A percentile compares a stretch with the other conserved stretches of the same genome.
Evolutionary conservation across 2,113 vertebrate genomes (phyloP).

Genomic region (Malurus cyaneus): DNA sequence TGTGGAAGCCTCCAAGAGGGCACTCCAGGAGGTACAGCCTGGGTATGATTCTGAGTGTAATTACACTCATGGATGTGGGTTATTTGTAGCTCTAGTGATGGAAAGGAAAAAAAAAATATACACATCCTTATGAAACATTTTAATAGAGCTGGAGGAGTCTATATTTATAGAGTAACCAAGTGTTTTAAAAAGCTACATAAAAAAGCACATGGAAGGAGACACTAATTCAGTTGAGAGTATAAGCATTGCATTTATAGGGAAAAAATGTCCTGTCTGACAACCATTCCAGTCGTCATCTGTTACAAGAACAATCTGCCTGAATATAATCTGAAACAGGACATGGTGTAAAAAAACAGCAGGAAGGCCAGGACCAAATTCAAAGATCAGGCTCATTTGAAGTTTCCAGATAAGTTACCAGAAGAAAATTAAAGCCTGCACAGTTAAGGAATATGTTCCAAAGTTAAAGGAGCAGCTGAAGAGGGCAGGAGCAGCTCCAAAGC

Average conservation of each 20-base stretch:
- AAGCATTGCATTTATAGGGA: not conserved
- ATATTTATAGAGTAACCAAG: not conserved
- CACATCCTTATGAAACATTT: not conserved
- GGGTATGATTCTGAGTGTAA: not conserved
- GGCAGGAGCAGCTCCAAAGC: not conserved
- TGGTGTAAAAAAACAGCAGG: not conserved
- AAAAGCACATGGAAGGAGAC: not conserved
- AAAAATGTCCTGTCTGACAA: not conserved
- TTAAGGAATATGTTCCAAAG: not conserved
- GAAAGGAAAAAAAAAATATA: not conserved
- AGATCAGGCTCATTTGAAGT: not conserved
- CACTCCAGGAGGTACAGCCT: not conserved
- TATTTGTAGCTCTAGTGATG: not conserved
- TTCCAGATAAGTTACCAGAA: not conserved
- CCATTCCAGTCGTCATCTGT: not conserved
- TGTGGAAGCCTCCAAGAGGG: not conserved
- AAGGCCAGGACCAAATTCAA: not conserved
- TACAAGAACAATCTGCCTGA: not conserved
- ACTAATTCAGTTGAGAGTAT: not conserved
- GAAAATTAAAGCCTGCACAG: not conserved
- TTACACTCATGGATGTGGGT: not conserved
- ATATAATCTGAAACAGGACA: not conserved
- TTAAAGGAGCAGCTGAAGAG: not conserved
- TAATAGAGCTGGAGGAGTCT: not conserved
- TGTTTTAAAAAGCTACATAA: constrained; percentile 15